phyloP scores from a whole-genome alignment of 2,888 invertebrate genomes.

The Theretra japonica region DNA sequence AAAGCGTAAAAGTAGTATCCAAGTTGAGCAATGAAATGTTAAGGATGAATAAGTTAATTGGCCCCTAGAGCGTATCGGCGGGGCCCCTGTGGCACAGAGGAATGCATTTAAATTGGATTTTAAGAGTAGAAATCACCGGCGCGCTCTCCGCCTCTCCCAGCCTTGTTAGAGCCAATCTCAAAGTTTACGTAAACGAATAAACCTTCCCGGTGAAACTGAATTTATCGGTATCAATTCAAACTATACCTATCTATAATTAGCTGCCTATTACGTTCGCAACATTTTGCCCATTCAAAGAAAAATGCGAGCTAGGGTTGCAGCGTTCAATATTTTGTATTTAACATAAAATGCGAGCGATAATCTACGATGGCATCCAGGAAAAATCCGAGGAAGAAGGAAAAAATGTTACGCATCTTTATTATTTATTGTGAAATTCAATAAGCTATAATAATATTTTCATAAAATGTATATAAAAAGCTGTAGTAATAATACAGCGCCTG shows the following conservation, averaged over 20 bases:
- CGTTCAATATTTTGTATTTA: not conserved
- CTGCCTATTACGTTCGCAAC: not conserved
- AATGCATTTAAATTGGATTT: constrained; percentile 86
- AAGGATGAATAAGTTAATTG: constrained; percentile 85
- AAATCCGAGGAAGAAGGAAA: not conserved
- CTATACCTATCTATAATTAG: constrained; percentile 43
- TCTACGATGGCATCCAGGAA: not conserved
- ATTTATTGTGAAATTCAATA: not conserved
- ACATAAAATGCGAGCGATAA: too few relatives aligned
- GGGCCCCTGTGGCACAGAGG: constrained; percentile 82
- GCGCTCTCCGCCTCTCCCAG: constrained; percentile 72
- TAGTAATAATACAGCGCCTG: too few relatives aligned
- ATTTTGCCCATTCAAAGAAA: not conserved
- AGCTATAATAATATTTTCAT: too few relatives aligned
- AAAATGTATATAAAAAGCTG: too few relatives aligned
- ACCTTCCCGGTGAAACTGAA: constrained; percentile 73
- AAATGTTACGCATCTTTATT: not conserved
- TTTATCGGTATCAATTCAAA: constrained; percentile 75
- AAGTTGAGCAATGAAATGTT: constrained; percentile 83
- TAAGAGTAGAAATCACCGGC: constrained; percentile 84
- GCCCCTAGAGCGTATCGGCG: constrained; percentile 81
- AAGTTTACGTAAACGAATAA: constrained; percentile 84
- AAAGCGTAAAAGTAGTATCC: constrained; percentile 64
- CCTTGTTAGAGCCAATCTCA: constrained; percentile 84
- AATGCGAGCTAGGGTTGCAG: not conserved